Conservation (phyloP, 2,888 invertebrate genomes). For the Apodemia zela region DNA sequence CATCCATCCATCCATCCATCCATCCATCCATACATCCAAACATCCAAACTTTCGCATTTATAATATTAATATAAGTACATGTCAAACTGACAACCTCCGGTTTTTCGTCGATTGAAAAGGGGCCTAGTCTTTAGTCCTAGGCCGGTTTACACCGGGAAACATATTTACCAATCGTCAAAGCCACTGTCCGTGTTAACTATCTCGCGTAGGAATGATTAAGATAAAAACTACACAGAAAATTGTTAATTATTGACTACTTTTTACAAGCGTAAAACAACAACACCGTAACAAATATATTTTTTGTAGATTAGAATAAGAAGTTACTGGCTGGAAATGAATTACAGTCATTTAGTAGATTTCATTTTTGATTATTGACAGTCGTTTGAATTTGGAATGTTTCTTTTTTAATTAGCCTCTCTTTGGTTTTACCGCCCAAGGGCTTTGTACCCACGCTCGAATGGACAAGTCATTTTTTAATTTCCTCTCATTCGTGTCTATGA, state of each 20-base stretch:
- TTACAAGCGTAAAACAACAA: slow-evolving; percentile 10
- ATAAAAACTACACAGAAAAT: neutral
- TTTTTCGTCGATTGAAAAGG: too few relatives aligned
- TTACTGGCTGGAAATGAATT: slow-evolving; percentile 19
- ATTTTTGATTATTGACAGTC: slow-evolving; percentile 30
- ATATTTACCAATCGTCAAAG: neutral
- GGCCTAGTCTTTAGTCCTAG: too few relatives aligned
- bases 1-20: too few relatives aligned
- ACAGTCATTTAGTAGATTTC: slow-evolving; percentile 22
- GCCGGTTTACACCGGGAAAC: too few relatives aligned
- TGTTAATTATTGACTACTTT: slow-evolving; percentile 9
- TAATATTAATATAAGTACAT: too few relatives aligned
- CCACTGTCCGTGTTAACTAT: slow-evolving; percentile 3
- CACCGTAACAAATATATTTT: slow-evolving; percentile 15
- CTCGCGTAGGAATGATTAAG: neutral
- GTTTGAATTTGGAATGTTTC: slow-evolving; percentile 32
- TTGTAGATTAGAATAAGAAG: slow-evolving; percentile 10
- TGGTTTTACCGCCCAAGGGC: slow-evolving; percentile 50
- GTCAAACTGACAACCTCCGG: too few relatives aligned
- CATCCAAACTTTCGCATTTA: too few relatives aligned
- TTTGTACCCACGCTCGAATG: slow-evolving; percentile 63
- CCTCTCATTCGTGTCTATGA: slow-evolving; percentile 45
- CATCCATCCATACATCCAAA: too few relatives aligned
- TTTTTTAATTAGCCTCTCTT: slow-evolving; percentile 43
- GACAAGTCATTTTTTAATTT: slow-evolving; percentile 53